A percentile compares a stretch with the other conserved stretches of the same genome.
These are phyloP conservation scores for Lytechinus variegatus DNA, from an alignment of 35 echinoderm and acorn worm genomes.

Conservation along the genomic window DNA sequence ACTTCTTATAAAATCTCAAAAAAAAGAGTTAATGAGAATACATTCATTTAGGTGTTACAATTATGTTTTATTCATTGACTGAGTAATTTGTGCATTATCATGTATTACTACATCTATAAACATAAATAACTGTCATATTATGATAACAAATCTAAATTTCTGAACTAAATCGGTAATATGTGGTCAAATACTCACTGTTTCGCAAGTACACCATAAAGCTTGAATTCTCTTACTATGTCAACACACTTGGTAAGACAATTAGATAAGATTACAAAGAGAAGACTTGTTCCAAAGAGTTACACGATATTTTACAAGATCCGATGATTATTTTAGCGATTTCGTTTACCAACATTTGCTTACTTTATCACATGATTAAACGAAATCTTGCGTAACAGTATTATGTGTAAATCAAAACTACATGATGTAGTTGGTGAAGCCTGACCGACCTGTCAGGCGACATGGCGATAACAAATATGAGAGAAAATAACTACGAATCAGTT, in stretches of 20 bases:
- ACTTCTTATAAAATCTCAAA: no score
- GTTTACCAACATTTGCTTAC: background rate
- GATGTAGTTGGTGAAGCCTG: no score
- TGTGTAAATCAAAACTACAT: background rate
- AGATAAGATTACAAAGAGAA: background rate
- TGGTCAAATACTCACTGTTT: background rate
- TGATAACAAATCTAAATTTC: background rate
- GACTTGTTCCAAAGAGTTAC: background rate
- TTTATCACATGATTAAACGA: background rate
- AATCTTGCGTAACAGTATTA: background rate
- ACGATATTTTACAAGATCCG: background rate
- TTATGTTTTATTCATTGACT: no score
- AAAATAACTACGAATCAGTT: no score
- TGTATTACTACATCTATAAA: background rate
- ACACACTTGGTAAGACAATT: background rate
- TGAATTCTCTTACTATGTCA: background rate
- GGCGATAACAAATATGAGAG: no score
- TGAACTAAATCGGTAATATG: no score
- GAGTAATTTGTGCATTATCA: background rate
- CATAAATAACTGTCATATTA: background rate
- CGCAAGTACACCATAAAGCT: background rate
- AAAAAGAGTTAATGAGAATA: no score
- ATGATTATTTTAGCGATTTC: background rate
- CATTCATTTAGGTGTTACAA: no score
- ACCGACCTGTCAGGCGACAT: no score